A percentile compares a stretch with the other conserved stretches of the same genome.
Conservation (phyloP, 2,113 vertebrate species). For the Gavialis gangeticus region DNA sequence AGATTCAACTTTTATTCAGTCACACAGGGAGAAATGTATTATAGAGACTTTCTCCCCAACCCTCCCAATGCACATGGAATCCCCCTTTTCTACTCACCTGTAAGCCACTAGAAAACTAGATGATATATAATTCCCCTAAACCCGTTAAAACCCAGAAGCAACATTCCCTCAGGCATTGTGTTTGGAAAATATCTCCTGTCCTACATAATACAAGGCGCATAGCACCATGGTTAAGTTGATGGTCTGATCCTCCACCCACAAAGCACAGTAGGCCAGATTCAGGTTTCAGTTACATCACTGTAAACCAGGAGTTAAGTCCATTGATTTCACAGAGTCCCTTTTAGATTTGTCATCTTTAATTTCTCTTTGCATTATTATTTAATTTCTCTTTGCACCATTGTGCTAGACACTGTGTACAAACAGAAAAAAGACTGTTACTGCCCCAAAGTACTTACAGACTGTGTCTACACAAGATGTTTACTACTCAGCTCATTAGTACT, state of each 20-base stretch:
- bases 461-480: neutral
- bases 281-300: neutral
- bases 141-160: neutral
- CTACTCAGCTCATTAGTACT: no score
- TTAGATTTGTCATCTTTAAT: accelerated
- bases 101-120: neutral
- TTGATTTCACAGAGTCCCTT: neutral
- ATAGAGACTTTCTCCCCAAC: neutral
- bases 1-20: neutral
- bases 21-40: neutral
- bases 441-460: neutral
- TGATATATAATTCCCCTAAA: neutral
- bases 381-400: neutral
- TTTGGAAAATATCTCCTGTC: neutral
- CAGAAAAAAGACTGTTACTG: neutral
- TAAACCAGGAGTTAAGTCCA: neutral
- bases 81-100: neutral
- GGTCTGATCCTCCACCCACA: neutral
- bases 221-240: neutral
- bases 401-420: neutral
- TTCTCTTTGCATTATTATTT: neutral
- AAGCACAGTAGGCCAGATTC: neutral
- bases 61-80: neutral
- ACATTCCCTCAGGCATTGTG: neutral
- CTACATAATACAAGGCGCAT: neutral